Percentiles rank a stretch among this genome's conserved stretches.
Conservation (phyloP, 1,140 invertebrate species). For the Scaptodrosophila lebanonensis region DNA sequence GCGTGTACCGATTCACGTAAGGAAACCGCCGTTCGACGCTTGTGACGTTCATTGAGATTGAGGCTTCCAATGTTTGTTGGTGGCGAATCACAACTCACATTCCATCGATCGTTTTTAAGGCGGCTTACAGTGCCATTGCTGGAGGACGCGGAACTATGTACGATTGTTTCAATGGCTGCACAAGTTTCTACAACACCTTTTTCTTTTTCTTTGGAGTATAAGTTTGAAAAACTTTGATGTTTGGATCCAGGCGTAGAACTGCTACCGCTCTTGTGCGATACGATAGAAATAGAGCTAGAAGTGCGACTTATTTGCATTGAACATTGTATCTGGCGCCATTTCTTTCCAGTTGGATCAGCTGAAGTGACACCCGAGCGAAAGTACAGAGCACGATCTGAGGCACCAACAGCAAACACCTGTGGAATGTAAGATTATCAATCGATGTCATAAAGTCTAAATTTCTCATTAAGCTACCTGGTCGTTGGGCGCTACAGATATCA, state of each 20-base stretch:
- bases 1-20: slow-evolving; percentile 52
- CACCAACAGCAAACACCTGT: slow-evolving; percentile 83
- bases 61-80: slow-evolving; percentile 69
- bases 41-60: slow-evolving; percentile 68
- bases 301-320: slow-evolving; percentile 87
- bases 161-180: slow-evolving; percentile 79
- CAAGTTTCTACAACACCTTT: slow-evolving; percentile 69
- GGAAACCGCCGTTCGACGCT: slow-evolving; percentile 50
- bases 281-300: slow-evolving; percentile 82
- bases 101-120: slow-evolving; percentile 65
- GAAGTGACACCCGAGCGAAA: slow-evolving; percentile 87
- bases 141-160: slow-evolving; percentile 78
- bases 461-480: slow-evolving; percentile 82
- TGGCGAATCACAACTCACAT: slow-evolving; percentile 57
- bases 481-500: slow-evolving; percentile 89
- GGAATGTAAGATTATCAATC: slow-evolving; percentile 6
- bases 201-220: slow-evolving; percentile 72
- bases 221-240: slow-evolving; percentile 74
- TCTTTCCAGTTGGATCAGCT: slow-evolving; percentile 89
- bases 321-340: slow-evolving; percentile 87
- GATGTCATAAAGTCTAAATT: slow-evolving; percentile 79
- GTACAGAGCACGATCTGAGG: slow-evolving; percentile 84
- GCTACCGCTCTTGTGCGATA: slow-evolving; percentile 77
- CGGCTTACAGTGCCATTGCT: slow-evolving; percentile 65
- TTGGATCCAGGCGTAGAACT: slow-evolving; percentile 77